phyloP scores from a whole-genome alignment of 2,113 vertebrate genomes.

The Prunella himalayana region DNA sequence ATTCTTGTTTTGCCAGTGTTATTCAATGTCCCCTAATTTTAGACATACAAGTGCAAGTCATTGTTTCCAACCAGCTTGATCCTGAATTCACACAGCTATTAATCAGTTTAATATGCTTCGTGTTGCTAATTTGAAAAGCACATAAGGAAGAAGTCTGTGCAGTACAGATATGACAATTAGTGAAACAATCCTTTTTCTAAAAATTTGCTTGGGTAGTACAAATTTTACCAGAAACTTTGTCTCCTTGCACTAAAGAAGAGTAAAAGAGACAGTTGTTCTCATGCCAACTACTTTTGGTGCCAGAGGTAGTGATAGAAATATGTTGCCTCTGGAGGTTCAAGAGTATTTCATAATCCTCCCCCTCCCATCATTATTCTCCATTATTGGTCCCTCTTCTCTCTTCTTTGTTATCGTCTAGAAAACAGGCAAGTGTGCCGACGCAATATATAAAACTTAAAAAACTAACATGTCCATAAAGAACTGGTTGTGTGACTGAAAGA shows the following conservation, averaged over 20 bases:
- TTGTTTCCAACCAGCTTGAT: conserved; percentile 57
- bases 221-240: conserved; percentile 64
- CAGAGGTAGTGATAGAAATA: conserved; percentile 60
- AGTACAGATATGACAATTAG: conserved; percentile 69
- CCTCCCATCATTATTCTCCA: conserved; percentile 20
- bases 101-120: conserved; percentile 70
- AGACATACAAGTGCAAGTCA: neutral
- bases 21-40: neutral
- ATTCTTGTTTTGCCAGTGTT: neutral
- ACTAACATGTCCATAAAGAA: neutral
- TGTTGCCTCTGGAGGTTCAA: conserved; percentile 55
- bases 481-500: neutral
- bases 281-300: conserved; percentile 65
- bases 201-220: conserved; percentile 52
- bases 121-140: conserved; percentile 65
- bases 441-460: conserved; percentile 37
- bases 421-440: conserved; percentile 28
- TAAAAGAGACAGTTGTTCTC: conserved; percentile 64
- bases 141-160: conserved; percentile 62
- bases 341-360: conserved; percentile 60
- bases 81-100: conserved; percentile 63
- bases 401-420: conserved; percentile 52
- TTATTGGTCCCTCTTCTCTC: conserved; percentile 56
- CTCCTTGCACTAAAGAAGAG: conserved; percentile 51
- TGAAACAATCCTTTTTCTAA: conserved; percentile 62